Base-by-base conservation (phyloP, 2,113 vertebrate genomes). In the Fulmarus glacialis region DNA sequence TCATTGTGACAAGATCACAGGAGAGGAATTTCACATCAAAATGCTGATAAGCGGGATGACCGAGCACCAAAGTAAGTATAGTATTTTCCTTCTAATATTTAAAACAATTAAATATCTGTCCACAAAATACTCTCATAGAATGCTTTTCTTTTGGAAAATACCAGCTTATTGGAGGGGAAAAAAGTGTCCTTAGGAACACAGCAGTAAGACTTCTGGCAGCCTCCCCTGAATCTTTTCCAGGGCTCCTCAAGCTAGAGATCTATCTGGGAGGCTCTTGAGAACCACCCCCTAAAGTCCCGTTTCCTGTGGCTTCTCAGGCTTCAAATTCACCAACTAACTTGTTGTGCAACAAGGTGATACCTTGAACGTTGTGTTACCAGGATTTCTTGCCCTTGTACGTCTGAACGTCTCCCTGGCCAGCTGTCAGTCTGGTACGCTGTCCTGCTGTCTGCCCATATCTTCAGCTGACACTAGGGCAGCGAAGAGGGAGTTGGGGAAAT, bases 211-310 rank as follows among this genome's bases (percentile, higher is more conserved):
- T 64, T 79, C 4, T 36, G 23, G 23, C 20, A 79, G 10, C 18
- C 63, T 53, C 15, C 24, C 11, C 43, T 6, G 2, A 55, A 45
- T 70, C 40, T 74, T 89, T 82, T 70, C 48, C 13, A 34, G 15
- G 29, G 7, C 16, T 82, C 13, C 50, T 82, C 60, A 48, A 26
- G 14, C 38, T 67, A 16, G 60, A 79, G 79, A 29, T 68, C 27
- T 38, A 5, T 19, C 55, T 40, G 43, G 6, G 3, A 78, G 12
- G 16, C 16, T 50, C n/a, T 78, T 79, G 55, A 70, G 55, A 79
- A 43, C 38, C 9, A 17, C 4, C 5, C 16, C 9, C 9, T 53
- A 11, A 48, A 47, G 4, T 63, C 48, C 8, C 3, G 0, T 50
- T 52, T 60, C 53, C 26, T 79, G 0, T 27, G 64, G 48, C 38